A percentile compares a stretch with the other conserved stretches of the same genome.
These are phyloP conservation scores for Oscheius sp. DNA, from an alignment of 1,140 invertebrate genomes.

Conservation along the genomic window DNA sequence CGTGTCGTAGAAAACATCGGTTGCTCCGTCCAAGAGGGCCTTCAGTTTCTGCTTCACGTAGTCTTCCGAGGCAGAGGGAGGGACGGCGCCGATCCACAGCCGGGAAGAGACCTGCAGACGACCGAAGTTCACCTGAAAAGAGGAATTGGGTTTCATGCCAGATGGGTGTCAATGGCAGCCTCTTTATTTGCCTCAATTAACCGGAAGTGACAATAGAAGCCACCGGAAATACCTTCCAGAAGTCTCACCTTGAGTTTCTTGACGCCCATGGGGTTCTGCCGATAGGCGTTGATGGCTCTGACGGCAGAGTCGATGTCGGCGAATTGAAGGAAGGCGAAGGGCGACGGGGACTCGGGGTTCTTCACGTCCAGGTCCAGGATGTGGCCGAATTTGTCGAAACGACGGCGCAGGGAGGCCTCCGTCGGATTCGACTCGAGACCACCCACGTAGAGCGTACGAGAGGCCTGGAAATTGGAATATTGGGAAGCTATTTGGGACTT, in stretches of 20 bases:
- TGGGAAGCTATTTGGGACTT: no score
- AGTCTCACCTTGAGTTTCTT: not conserved
- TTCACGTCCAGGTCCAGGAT: conserved; percentile 11
- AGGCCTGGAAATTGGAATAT: conserved; percentile 1
- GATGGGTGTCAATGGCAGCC: not conserved
- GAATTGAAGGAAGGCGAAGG: conserved; percentile 13
- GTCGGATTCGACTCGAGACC: not conserved
- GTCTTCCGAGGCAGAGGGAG: not conserved
- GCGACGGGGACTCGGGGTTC: conserved; percentile 7
- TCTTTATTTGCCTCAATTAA: not conserved
- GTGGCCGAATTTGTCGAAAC: not conserved
- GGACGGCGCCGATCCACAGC: conserved; percentile 6
- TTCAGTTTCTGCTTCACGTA: not conserved
- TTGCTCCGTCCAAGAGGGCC: not conserved
- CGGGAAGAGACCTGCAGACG: not conserved
- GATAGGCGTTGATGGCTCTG: not conserved
- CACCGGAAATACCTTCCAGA: no score
- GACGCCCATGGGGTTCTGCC: not conserved
- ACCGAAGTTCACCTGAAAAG: conserved; percentile 7
- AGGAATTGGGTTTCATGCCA: not conserved
- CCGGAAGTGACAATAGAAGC: no score
- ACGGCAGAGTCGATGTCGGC: not conserved
- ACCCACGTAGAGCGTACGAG: conserved; percentile 11
- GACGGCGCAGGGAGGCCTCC: not conserved
- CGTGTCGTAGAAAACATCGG: not conserved